These are phyloP conservation scores for Frieseomelitta varia DNA, from an alignment of 1,140 invertebrate genomes.

Conservation along the genomic window DNA sequence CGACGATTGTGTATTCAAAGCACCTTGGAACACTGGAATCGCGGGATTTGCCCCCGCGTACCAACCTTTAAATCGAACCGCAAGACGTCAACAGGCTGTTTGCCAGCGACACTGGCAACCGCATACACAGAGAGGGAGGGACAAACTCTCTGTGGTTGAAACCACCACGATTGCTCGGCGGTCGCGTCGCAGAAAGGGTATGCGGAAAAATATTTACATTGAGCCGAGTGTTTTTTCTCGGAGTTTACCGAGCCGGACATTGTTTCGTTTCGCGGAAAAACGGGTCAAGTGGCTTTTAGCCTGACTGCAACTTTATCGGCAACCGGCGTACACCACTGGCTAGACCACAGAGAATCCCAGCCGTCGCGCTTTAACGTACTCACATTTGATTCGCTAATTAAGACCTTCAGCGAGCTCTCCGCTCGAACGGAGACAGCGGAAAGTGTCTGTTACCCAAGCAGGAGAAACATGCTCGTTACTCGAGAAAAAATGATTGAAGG, in stretches of 20 bases:
- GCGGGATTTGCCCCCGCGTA: background rate
- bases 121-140: background rate
- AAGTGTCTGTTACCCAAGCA: background rate
- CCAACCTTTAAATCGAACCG: constrained; percentile 24
- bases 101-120: background rate
- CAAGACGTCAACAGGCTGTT: constrained; percentile 14
- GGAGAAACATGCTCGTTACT: background rate
- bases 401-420: background rate
- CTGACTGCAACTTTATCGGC: constrained; percentile 1
- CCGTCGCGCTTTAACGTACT: background rate
- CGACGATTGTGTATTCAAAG: background rate
- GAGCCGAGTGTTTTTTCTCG: constrained; percentile 1
- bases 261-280: constrained; percentile 13
- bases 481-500: background rate
- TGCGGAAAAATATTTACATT: constrained; percentile 29
- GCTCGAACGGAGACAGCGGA: background rate
- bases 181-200: background rate
- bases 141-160: constrained; percentile 4
- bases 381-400: constrained; percentile 16
- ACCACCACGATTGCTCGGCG: background rate
- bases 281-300: constrained; percentile 33
- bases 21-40: background rate
- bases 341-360: background rate
- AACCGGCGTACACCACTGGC: background rate
- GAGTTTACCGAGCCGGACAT: background rate